Base-by-base conservation (phyloP, 1,140 invertebrate species). In the Xylocopa sonorina region DNA sequence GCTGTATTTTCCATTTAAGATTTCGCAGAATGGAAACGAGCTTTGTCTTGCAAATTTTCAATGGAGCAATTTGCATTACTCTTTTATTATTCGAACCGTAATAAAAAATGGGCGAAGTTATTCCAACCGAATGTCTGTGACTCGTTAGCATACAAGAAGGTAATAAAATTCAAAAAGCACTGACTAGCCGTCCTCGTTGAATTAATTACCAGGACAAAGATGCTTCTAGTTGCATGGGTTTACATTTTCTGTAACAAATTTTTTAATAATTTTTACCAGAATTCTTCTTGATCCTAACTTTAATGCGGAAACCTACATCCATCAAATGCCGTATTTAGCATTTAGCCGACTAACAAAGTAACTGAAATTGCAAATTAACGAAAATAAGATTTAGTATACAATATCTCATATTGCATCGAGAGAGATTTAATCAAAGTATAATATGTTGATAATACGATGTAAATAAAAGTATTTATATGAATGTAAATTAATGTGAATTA, bases 91-190 rank as follows among this genome's bases (percentile, higher is more conserved):
- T 60, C n/a, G 24, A 60, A 9, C 32, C n/a, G 32, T 34, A 12
- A 21, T 38, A 38, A 60, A n/a, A 60, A 60, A 60, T 60, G 18
- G 18, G 18, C 27, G 29, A n/a, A 32, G 55, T 57, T 32, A 32
- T 32, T 32, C 6, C 29, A 32, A 32, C 55, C 55, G 55, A 57
- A 57, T 57, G 14, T 32, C 55, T 32, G 29, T 14, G 29, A 57
- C 55, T 57, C 55, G 57, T 60, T 38, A 34, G 57, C 57, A 60
- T 60, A 60, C 57, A 34, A 60, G 32, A 21, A 58, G 32, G 18
- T 60, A 60, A 60, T 34, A 60, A 60, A 60, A n/a, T 60, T 60
- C 18, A 60, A 60, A 60, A 60, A 60, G 2, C 7, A 60, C 7
- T 38, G 50, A 60, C 7, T 38, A n/a, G n/a, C 9, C 0, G 32